Conservation (phyloP, 2,113 vertebrate genomes). For the Psammodynastes pulverulentus region DNA sequence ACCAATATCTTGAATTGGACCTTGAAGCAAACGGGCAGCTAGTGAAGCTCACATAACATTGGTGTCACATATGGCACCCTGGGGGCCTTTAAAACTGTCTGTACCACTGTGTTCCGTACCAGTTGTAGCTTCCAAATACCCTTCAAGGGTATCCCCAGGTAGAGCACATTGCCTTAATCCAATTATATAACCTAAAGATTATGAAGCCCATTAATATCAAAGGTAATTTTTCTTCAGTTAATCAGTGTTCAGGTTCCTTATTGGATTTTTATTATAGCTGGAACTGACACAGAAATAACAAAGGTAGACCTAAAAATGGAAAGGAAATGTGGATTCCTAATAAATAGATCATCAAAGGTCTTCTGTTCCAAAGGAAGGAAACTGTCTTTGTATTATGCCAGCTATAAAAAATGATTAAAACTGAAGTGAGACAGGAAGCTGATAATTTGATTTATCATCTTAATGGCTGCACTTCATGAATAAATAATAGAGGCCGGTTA, state of each 20-base stretch:
- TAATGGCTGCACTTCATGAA: conserved; percentile 80
- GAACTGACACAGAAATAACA: conserved; percentile 61
- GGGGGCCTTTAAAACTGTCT: not conserved
- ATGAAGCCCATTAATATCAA: conserved; percentile 52
- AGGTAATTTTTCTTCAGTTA: conserved; percentile 50
- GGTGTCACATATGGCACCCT: not conserved
- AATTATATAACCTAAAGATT: conserved; percentile 42
- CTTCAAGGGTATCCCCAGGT: not conserved
- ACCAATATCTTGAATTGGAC: not conserved
- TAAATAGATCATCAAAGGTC: conserved; percentile 71
- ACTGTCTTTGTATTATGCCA: conserved; percentile 74
- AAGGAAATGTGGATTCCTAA: conserved; percentile 67
- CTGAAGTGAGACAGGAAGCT: conserved; percentile 72
- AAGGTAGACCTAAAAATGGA: conserved; percentile 65
- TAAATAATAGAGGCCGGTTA: conserved; percentile 74
- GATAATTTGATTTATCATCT: conserved; percentile 77
- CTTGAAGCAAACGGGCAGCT: not conserved
- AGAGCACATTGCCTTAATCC: not conserved
- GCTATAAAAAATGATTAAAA: conserved; percentile 79
- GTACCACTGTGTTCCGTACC: not conserved
- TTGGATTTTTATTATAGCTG: conserved; percentile 63
- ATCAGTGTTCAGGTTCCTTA: conserved; percentile 61
- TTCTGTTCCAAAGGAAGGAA: conserved; percentile 78
- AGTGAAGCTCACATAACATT: not conserved
- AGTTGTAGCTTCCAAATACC: not conserved